Base-by-base conservation (phyloP, 1,140 invertebrate species). In the Drosophila micromelanica region DNA sequence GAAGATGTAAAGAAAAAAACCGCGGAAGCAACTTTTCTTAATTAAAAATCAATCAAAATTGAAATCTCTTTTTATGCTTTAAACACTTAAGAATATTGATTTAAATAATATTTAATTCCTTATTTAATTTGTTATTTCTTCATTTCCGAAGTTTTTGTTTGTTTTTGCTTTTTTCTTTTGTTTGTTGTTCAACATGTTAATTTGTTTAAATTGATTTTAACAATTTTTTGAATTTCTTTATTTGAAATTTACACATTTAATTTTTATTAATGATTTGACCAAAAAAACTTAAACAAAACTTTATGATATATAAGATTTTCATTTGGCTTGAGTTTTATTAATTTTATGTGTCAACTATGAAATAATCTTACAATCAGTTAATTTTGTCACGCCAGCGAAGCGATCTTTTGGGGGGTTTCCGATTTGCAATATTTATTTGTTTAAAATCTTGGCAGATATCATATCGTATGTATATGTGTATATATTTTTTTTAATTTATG, bases 241-340 rank as follows among this genome's bases (percentile, higher is more conserved):
- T 55, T 71, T 64, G 52, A 20, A 8, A 73, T 73, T 73, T 61
- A 49, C 71, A 69, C 55, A 69, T 73, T 73, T 73, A 73, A 73
- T 70, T 73, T 61, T 45, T 61, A 61, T 73, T 73, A 69, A 73
- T 73, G 27, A 38, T 35, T 37, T 37, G 40, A 40, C 46, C 69
- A 61, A 27, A 27, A 45, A 61, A 69, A 46, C 38, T 68, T 11
- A 45, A 27, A 48, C 42, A 15, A 32, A 55, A 30, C 5, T 55
- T 55, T 55, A 35, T 45, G 43, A 61, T 61, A 61, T 61, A 40
- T 23, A 23, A 23, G 2, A 23, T 52, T 40, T 40, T 40, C 5
- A 12, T 55, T 12, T 17, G 6, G 42, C 15, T 30, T 20, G 17
- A 32, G 13, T n/a, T 37, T 45, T 20, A 48, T 46, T 38, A 23